Evolutionary conservation across 2,888 invertebrate genomes (phyloP).

Genomic region (Elysia crispata): DNA sequence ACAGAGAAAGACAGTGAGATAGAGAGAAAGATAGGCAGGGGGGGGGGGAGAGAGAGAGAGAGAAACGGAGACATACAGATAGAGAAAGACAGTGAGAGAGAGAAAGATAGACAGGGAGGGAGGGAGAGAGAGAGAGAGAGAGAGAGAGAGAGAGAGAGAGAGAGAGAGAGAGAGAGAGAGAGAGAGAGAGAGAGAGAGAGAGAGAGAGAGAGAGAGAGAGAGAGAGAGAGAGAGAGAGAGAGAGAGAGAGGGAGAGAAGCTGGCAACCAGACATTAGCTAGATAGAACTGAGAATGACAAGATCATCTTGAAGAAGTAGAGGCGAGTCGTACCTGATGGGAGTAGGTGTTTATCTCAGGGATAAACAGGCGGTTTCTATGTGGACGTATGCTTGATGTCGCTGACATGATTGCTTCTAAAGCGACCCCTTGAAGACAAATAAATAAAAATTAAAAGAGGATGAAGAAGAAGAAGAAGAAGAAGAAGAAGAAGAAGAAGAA

Average conservation of each 20-base stretch:
- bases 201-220: slow-evolving; percentile 4
- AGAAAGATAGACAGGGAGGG: no score
- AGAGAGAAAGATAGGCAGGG: background rate
- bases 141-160: slow-evolving; percentile 12
- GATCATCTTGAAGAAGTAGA: background rate
- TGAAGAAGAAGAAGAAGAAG: no score
- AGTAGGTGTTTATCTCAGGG: background rate
- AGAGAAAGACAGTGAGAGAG: slow-evolving; percentile 1
- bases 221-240: slow-evolving; percentile 7
- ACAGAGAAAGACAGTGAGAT: no score
- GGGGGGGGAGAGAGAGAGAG: slow-evolving; percentile 2
- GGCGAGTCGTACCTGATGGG: background rate
- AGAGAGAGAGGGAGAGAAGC: background rate
- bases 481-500: no score
- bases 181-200: slow-evolving; percentile 14
- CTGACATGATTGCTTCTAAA: background rate
- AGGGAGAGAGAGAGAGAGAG: no score
- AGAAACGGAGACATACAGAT: no score
- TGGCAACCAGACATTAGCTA: background rate
- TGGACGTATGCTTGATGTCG: background rate
- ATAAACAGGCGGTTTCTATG: background rate
- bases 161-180: slow-evolving; percentile 23
- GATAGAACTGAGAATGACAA: no score
- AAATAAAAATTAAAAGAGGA: no score
- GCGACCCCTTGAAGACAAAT: background rate